Evolutionary conservation across 2,797 vertebrate species (phyloP).

Genomic region (Carapus acus): DNA sequence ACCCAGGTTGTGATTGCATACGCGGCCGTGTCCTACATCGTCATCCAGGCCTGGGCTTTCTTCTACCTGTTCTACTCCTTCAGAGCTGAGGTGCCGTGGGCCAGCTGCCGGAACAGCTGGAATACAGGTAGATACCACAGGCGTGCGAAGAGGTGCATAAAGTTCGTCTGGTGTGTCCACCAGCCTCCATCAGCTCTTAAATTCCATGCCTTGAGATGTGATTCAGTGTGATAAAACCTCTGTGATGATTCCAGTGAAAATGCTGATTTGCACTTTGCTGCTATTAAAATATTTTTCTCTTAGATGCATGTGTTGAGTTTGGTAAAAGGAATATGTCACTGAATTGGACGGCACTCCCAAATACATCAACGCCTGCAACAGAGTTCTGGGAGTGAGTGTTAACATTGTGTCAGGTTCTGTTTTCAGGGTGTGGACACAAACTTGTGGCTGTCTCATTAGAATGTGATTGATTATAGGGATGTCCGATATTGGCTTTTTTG

Average conservation of each 20-base stretch:
- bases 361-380: conserved; percentile 82
- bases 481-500: no score
- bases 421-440: no score
- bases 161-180: no score
- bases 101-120: conserved; percentile 65
- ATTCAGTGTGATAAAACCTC: no score
- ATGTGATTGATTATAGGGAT: no score
- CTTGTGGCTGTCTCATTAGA: no score
- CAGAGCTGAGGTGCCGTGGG: conserved; percentile 62
- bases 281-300: conserved; percentile 14
- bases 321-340: conserved; percentile 73
- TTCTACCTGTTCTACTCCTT: conserved; percentile 70
- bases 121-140: conserved; percentile 57
- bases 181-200: no score
- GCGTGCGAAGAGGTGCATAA: no score
- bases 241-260: no score
- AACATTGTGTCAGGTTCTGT: not conserved
- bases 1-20: conserved; percentile 65
- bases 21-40: conserved; percentile 64
- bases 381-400: conserved; percentile 92
- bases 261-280: conserved; percentile 4
- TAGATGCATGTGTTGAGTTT: conserved; percentile 78
- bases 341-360: conserved; percentile 70
- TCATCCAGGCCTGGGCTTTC: conserved; percentile 70
- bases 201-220: no score